Percentiles rank a stretch among this genome's conserved stretches.
phyloP scores from a whole-genome alignment of 2,797 vertebrate genomes.

The Melanitta fusca region DNA sequence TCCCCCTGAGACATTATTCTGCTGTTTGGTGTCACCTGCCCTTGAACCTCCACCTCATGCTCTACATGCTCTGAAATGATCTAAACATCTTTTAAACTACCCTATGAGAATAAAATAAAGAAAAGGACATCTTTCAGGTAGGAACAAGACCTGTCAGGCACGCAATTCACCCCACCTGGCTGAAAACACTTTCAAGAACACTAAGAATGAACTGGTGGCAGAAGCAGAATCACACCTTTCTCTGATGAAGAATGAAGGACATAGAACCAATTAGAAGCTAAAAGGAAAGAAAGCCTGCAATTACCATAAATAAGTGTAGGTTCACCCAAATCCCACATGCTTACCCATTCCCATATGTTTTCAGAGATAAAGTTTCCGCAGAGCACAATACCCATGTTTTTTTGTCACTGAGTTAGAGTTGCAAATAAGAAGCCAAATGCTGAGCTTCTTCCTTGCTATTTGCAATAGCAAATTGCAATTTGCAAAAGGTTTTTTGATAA shows the following conservation, averaged over 20 bases:
- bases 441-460: background rate
- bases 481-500: conserved; percentile 40
- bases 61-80: background rate
- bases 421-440: conserved; percentile 38
- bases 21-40: background rate
- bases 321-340: background rate
- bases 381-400: background rate
- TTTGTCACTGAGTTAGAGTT: conserved; percentile 1
- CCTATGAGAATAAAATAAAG: background rate
- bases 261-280: background rate
- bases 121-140: background rate
- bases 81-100: background rate
- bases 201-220: background rate
- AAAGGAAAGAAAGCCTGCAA: background rate
- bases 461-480: conserved; percentile 40
- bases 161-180: background rate
- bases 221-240: background rate
- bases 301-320: background rate
- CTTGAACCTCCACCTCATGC: background rate
- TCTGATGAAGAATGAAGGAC: background rate
- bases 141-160: background rate
- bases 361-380: background rate
- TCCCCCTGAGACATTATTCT: background rate
- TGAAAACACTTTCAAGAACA: background rate
- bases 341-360: background rate